A percentile compares a stretch with the other conserved stretches of the same genome.
Conservation (phyloP, 1,140 invertebrate genomes). For the Agrypnia vestita region DNA sequence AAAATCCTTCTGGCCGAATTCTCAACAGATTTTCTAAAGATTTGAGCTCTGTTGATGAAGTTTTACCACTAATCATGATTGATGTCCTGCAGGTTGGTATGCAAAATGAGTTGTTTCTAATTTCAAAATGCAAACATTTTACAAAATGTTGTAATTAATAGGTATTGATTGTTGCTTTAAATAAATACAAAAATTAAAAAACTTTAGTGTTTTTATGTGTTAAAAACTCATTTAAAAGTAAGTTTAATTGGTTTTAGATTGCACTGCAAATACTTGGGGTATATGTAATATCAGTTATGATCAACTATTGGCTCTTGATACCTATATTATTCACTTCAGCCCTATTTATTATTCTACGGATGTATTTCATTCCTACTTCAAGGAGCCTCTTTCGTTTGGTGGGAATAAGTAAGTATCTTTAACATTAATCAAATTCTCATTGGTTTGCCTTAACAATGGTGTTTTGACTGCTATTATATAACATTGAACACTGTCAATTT, state of each 20-base stretch:
- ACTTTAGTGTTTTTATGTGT: neutral
- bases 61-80: constrained; percentile 41
- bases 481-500: no score
- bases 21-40: constrained; percentile 73
- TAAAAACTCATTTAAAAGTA: neutral
- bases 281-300: constrained; percentile 61
- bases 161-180: no score
- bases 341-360: constrained; percentile 38
- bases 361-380: constrained; percentile 76
- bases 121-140: no score
- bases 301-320: constrained; percentile 74
- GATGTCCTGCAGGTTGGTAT: constrained; percentile 51
- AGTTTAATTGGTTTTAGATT: constrained; percentile 64
- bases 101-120: no score
- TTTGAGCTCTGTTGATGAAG: constrained; percentile 57
- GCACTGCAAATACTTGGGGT: constrained; percentile 65
- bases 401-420: constrained; percentile 67
- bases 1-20: constrained; percentile 72
- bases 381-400: constrained; percentile 81
- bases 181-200: no score
- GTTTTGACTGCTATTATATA: no score
- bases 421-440: constrained; percentile 1
- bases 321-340: constrained; percentile 42
- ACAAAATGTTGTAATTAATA: no score
- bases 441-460: no score